phyloP scores from a whole-genome alignment of 2,113 vertebrate species.

The Cathartes aura region DNA sequence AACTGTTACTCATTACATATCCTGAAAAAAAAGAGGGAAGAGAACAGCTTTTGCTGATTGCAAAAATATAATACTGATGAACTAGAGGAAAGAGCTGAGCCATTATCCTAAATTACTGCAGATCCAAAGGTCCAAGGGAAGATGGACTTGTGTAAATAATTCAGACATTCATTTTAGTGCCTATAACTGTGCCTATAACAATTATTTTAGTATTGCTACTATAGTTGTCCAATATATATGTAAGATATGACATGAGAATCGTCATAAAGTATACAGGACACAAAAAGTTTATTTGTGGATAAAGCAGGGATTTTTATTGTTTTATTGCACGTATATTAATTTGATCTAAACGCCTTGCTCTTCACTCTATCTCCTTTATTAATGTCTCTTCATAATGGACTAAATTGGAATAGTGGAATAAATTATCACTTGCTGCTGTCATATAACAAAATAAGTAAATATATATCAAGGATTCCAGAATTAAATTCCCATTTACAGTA shows the following conservation, averaged over 20 bases:
- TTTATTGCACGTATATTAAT: slow-evolving; percentile 33
- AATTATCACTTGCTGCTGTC: slow-evolving; percentile 16
- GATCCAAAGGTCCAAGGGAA: not conserved
- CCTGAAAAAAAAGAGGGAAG: not conserved
- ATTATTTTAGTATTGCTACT: not conserved
- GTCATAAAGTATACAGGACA: not conserved
- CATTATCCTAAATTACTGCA: not conserved
- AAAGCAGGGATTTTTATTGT: not conserved
- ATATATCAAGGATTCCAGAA: not conserved
- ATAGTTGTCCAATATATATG: not conserved
- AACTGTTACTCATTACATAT: not conserved
- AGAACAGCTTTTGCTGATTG: not conserved
- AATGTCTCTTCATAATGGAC: slow-evolving; percentile 29
- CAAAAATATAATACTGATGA: not conserved
- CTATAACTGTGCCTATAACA: not conserved
- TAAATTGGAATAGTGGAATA: slow-evolving; percentile 37
- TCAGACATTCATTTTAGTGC: not conserved
- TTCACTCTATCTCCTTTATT: slow-evolving; percentile 33
- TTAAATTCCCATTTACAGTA: not conserved
- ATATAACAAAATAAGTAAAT: slow-evolving; percentile 30
- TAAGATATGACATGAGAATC: not conserved
- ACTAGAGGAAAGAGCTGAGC: not conserved
- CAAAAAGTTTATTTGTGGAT: slow-evolving; percentile 29
- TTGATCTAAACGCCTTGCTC: slow-evolving; percentile 27
- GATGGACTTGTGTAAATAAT: slow-evolving; percentile 7